A percentile compares a stretch with the other conserved stretches of the same genome.
These are phyloP conservation scores for Urocyon cinereoargenteus DNA, from an alignment of 2,797 vertebrate genomes.

Conservation along the genomic window DNA sequence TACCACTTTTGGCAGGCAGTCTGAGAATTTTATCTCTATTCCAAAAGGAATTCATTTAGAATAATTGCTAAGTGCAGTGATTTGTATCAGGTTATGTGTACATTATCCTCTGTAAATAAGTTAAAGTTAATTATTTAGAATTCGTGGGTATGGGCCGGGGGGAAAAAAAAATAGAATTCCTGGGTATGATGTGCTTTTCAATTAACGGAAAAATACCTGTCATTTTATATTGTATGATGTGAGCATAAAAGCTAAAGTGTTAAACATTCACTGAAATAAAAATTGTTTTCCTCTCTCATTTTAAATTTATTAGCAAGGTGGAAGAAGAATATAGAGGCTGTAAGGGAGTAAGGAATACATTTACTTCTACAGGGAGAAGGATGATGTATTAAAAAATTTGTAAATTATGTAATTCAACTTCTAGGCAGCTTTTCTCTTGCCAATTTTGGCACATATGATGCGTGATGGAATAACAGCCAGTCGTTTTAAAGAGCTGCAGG, in stretches of 20 bases:
- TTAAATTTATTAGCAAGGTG: slow-evolving; percentile 25
- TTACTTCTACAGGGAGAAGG: slow-evolving; percentile 12
- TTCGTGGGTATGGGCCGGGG: background rate
- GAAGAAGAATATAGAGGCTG: background rate
- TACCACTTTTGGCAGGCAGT: background rate
- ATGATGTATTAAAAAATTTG: background rate
- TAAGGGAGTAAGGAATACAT: background rate
- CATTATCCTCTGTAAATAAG: background rate
- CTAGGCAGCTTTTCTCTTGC: slow-evolving; percentile 97
- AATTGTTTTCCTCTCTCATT: background rate
- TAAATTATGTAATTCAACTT: slow-evolving; percentile 41
- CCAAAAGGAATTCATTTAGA: background rate
- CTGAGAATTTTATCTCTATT: background rate
- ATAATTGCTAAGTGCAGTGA: background rate
- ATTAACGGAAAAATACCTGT: slow-evolving; percentile 1
- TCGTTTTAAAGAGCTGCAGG: slow-evolving; percentile 92
- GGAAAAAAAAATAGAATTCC: too few species aligned
- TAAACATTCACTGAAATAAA: slow-evolving; percentile 15
- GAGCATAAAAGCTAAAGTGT: background rate
- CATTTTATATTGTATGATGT: background rate
- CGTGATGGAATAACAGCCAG: slow-evolving; percentile 91
- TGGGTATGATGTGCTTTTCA: background rate
- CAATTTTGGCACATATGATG: slow-evolving; percentile 95
- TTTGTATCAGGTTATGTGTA: background rate
- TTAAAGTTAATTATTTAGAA: background rate